These are phyloP conservation scores for Osmerus eperlanus DNA, from an alignment of 2,113 vertebrate species.

Conservation along the genomic window DNA sequence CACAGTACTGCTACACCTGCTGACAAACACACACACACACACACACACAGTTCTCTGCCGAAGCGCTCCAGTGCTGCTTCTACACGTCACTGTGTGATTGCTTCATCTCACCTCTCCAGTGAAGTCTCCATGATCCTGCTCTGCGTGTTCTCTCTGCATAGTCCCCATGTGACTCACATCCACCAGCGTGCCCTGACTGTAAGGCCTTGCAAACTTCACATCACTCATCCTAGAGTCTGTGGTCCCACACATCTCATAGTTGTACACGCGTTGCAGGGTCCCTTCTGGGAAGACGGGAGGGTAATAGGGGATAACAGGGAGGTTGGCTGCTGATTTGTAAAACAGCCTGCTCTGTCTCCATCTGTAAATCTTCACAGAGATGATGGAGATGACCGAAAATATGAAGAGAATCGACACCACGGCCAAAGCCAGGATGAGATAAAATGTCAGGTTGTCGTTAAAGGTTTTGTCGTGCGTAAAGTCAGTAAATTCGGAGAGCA, in stretches of 20 bases:
- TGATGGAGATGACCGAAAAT: conserved; percentile 1
- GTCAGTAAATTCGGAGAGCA: conserved; percentile 30
- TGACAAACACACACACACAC: conserved; percentile 1
- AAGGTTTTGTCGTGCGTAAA: conserved; percentile 25
- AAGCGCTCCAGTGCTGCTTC: background rate
- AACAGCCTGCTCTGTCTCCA: background rate
- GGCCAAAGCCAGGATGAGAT: conserved; percentile 21
- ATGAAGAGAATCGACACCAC: conserved; percentile 28
- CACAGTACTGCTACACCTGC: background rate
- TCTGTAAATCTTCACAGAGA: conserved; percentile 8
- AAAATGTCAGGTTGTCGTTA: conserved; percentile 14
- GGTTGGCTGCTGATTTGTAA: conserved; percentile 2
- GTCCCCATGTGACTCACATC: background rate
- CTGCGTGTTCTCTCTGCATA: background rate
- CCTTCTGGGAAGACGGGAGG: conserved; percentile 7
- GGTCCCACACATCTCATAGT: background rate
- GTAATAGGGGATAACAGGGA: conserved; percentile 15
- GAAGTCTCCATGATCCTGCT: background rate
- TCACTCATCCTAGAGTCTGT: conserved; percentile 1
- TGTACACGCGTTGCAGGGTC: background rate
- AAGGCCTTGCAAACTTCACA: background rate
- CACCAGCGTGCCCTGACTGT: background rate
- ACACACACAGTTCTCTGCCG: background rate
- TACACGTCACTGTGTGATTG: background rate
- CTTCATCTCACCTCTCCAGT: background rate